Evolutionary conservation across 1,140 invertebrate species (phyloP).

Genomic region (Brachionus manjavacas): DNA sequence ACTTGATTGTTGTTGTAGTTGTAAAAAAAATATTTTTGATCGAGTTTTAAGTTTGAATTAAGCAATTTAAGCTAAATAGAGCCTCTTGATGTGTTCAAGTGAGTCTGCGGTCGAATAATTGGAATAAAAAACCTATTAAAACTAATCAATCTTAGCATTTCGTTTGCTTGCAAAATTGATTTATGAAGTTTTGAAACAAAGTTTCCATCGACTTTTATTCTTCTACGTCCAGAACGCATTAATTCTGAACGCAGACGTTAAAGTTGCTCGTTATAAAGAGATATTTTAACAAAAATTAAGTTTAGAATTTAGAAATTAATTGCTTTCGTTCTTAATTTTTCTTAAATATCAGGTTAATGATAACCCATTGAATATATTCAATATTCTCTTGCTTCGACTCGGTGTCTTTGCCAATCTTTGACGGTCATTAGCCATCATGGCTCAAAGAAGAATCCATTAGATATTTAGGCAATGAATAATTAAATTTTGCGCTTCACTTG

Average conservation of each 20-base stretch:
- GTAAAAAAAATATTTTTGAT: neutral
- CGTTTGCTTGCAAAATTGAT: conserved; percentile 3
- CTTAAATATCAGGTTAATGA: conserved; percentile 1
- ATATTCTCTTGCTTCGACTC: neutral
- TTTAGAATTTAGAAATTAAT: neutral
- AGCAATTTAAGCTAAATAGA: neutral
- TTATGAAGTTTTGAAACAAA: conserved; percentile 31
- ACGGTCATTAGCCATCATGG: conserved; percentile 18
- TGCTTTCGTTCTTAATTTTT: neutral
- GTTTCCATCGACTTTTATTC: neutral
- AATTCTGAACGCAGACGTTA: conserved; percentile 17
- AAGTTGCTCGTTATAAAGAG: conserved; percentile 7
- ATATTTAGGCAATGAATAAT: conserved; percentile 5
- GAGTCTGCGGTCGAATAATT: conserved; percentile 1
- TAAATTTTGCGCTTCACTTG: conserved; percentile 14
- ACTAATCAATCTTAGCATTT: conserved; percentile 31
- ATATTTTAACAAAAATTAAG: neutral
- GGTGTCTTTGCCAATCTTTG: neutral
- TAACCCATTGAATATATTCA: neutral
- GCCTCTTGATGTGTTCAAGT: neutral
- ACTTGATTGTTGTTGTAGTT: neutral
- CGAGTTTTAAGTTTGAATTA: conserved; percentile 10
- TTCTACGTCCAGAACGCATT: neutral
- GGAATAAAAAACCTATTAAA: conserved; percentile 32
- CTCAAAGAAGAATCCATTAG: neutral